Evolutionary conservation across 2,797 vertebrate species (phyloP), one percentile per base, ranked within the genome.

Genomic region (Dipus sagitta): DNA sequence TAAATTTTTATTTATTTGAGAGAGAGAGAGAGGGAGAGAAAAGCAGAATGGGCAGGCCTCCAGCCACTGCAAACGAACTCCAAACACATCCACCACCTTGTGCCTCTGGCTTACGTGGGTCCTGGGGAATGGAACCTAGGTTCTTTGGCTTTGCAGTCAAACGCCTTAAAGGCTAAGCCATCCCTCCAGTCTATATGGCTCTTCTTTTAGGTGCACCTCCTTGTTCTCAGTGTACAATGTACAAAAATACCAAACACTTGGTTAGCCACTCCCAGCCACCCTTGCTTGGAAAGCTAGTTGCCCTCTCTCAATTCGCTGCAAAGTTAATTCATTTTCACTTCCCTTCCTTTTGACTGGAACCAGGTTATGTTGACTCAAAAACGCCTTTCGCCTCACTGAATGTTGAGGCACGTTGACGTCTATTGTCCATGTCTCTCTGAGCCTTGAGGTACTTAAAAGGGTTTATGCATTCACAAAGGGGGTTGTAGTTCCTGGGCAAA

Each of bases 261-360:
- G 34, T 38, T 47, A 8, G 30, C 21, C 34, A 1, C 23, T 26
- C n/a, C 9, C 28, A 4, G 23, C 18, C 47, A 4, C 28, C 42
- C 87, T 76, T 42, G 75, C 52, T 32, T 24, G 95, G 70, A 15
- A 76, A 21, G 52, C 30, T 52, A 2, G 32, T n/a, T 67, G 64
- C 68, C 79, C 54, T 6, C 2, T n/a, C 17, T 58, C 62, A 11
- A 9, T 21, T 86, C 10, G 42, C 54, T 24, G 58, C 70, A 86
- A 85, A 80, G 74, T 32, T 14, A 24, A 3, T 68, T 54, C 26
- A 26, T 64, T 83, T 92, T 72, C n/a, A 2, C 68, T 82, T 34
- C 28, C 23, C 77, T 86, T 89, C 54, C 67, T 91, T 93, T 67
- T 79, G 62, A 28, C 58, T 58, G n/a, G 67, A 58, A 76, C 84